phyloP scores from a whole-genome alignment of 2,797 vertebrate species.

The Gymnodraco acuticeps region DNA sequence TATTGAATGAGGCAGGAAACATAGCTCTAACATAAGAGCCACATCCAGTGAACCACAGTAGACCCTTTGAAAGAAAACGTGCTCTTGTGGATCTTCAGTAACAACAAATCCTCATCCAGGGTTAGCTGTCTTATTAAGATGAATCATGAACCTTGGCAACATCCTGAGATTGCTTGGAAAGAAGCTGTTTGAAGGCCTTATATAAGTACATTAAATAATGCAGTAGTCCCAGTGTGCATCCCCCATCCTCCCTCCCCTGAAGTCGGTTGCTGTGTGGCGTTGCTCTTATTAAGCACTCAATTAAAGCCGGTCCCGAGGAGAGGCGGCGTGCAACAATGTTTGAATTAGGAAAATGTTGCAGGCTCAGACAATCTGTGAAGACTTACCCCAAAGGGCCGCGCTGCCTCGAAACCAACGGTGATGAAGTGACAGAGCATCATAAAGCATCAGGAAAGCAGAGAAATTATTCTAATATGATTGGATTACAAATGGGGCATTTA shows the following conservation, averaged over 20 bases:
- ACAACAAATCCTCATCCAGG: slow-evolving; percentile 14
- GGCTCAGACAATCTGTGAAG: slow-evolving; percentile 63
- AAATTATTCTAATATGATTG: slow-evolving; percentile 63
- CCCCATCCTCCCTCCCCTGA: slow-evolving; percentile 42
- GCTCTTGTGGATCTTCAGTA: slow-evolving; percentile 1
- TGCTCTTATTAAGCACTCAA: slow-evolving; percentile 82
- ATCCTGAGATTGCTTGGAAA: slow-evolving; percentile 34
- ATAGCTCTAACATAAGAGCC: slow-evolving; percentile 45
- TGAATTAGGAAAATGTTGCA: slow-evolving; percentile 73
- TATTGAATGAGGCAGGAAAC: slow-evolving; percentile 35
- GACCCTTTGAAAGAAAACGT: slow-evolving; percentile 16
- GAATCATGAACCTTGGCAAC: slow-evolving; percentile 24
- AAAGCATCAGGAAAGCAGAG: slow-evolving; percentile 39
- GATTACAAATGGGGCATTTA: slow-evolving; percentile 73
- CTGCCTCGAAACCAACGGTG: slow-evolving; percentile 53
- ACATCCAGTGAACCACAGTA: slow-evolving; percentile 56
- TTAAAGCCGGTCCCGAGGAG: slow-evolving; percentile 81
- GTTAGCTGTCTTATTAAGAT: slow-evolving; percentile 32
- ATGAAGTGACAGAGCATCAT: slow-evolving; percentile 56
- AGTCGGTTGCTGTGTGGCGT: slow-evolving; percentile 69
- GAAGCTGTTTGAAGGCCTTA: slow-evolving; percentile 58
- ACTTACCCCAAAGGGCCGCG: slow-evolving; percentile 52
- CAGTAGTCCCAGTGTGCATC: slow-evolving; percentile 57
- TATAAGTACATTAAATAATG: slow-evolving; percentile 77
- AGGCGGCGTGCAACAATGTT: slow-evolving; percentile 72